Evolutionary conservation across 2,888 invertebrate genomes (phyloP), one percentile per base, ranked within the genome.

Genomic region (Anticlea derivata): DNA sequence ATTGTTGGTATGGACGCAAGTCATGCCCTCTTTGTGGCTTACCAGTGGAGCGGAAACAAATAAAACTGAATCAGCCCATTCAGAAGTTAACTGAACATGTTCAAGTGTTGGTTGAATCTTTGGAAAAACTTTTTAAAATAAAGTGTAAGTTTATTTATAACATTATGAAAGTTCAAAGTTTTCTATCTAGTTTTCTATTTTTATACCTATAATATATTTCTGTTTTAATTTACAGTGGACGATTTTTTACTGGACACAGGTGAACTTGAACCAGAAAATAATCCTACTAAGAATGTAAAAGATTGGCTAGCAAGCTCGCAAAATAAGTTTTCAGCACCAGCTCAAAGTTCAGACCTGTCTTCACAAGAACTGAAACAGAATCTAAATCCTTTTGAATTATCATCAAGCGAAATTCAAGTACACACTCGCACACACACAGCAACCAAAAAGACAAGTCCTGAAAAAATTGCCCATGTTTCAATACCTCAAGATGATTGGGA

Each of bases 401-500:
- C 76, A 40, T 63, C 73, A 30, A 82, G 75, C 59, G 74, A 82
- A 58, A 70, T 82, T 44, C 78, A 83, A 61, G 66, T 86, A 27
- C 86, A 87, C 49, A 52, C 69, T 11, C 78, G 83, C 61, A 65
- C 86, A 27, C 86, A 87, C 49, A 52, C 69, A 11, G 45, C 61
- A 31, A 71, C 65, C 20, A 73, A 70, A 51, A 80, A 74, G 53
- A 55, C 52, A 48, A 73, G 58, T 49, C 69, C 76, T 29, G 49
- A 60, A 34, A 78, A 78, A 63, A 61, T 75, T 35, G 54, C 75
- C 37, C 65, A 69, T 70, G 60, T 71, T 2, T 66, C 70, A 50
- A 65, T 66, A 55, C 63, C 75, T 45, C 86, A 88, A 72, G 79
- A 81, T 65, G 86, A 87, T 65, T 88, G 85, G 87, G 87, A 89